These are phyloP conservation scores for Parauchenoglanis punctatus DNA, from an alignment of 2,797 vertebrate species.

Conservation along the genomic window DNA sequence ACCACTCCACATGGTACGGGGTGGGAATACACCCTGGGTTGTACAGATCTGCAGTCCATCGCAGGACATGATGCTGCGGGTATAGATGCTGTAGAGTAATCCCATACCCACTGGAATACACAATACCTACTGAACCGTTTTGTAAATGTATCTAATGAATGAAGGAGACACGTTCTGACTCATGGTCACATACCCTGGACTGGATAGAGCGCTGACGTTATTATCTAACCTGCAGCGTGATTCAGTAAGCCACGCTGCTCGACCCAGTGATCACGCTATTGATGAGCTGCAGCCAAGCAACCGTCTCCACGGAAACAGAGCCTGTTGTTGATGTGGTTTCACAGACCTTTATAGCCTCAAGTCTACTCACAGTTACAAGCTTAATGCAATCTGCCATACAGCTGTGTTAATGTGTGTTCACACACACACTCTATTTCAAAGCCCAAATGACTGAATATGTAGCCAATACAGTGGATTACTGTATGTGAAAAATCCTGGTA, in stretches of 20 bases:
- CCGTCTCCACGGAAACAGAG: constrained; percentile 72
- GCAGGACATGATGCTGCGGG: neutral
- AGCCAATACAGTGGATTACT: neutral
- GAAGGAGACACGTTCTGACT: neutral
- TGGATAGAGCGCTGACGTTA: neutral
- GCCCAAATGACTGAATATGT: neutral
- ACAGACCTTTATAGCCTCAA: constrained; percentile 38
- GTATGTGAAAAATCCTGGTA: neutral
- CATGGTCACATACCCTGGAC: neutral
- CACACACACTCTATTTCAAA: neutral
- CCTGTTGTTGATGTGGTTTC: constrained; percentile 28
- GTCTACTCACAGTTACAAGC: constrained; percentile 34
- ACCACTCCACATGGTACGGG: neutral
- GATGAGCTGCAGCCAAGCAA: constrained; percentile 69
- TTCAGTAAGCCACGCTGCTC: neutral
- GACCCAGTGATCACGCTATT: constrained; percentile 58
- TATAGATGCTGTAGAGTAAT: neutral
- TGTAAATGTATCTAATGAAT: neutral
- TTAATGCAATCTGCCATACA: constrained; percentile 23
- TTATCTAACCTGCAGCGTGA: neutral
- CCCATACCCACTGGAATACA: neutral
- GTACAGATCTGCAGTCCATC: neutral
- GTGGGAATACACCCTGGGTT: neutral
- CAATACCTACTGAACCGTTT: too few relatives aligned
- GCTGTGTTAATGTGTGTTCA: neutral